Base-by-base conservation (phyloP, 2,113 vertebrate genomes). In the Anhinga rufa region DNA sequence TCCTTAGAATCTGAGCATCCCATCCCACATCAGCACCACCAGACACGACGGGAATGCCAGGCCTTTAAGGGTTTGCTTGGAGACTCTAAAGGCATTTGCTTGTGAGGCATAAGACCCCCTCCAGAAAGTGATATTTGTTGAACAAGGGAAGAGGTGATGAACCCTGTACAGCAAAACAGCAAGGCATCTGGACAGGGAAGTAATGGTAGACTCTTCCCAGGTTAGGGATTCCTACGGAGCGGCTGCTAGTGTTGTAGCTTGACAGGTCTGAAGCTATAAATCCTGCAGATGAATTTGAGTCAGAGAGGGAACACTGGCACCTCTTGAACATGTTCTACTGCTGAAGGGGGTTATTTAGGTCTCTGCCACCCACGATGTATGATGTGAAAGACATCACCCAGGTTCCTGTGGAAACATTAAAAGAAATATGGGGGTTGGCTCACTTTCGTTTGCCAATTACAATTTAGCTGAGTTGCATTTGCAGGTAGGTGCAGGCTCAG, bases 401-500 rank as follows among this genome's bases (percentile, higher is more conserved):
- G 88, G 87, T 93, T 94, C 93, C 89, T 93, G 87, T 54, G 91
- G 93, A 95, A 72, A 75, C 77, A 68, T 85, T 77, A 57, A 89
- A 44, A 87, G 95, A 81, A 87, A 83, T 44, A 36, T 17, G 88
- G 90, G 96, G 95, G 92, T 81, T 80, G 89, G 89, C 71, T 86
- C 64, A 3, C 68, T 60, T 44, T 29, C 15, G 28, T 25, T 91
- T 87, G 92, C 94, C 94, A 91, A 86, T 28, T 92, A 44, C 85
- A 15, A 57, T 88, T 94, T 40, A 94, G 86, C 93, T 88, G 92
- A 87, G 91, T 88, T 94, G 93, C 86, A 46, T 26, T 29, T 70
- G 90, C 97, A 97, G 96, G 97, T 75, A 96, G 95, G 70, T 75
- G 95, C 97, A 97, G 95, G 94, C 88, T 94, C 75, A 15, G 80